phyloP scores from a whole-genome alignment of 2,888 invertebrate genomes.

The Lysandra coridon region DNA sequence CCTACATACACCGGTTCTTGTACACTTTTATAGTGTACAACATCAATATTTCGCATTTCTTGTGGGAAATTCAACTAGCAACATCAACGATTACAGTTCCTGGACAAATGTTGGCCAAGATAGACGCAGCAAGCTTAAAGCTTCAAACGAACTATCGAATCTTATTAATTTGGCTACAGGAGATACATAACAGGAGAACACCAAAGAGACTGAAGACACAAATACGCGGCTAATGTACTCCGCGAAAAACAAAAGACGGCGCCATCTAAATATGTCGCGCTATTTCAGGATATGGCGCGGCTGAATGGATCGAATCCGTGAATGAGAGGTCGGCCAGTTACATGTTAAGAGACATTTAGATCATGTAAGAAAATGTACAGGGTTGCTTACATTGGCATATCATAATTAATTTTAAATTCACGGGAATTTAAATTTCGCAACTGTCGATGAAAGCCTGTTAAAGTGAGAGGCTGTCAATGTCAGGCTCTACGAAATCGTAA shows the following conservation, averaged over 20 bases:
- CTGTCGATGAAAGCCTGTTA: too few relatives aligned
- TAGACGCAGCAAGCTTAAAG: too few relatives aligned
- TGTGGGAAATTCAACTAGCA: neutral
- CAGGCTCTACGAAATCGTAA: too few relatives aligned
- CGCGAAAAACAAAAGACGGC: slow-evolving; percentile 28
- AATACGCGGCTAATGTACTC: slow-evolving; percentile 1
- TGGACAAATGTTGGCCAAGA: too few relatives aligned
- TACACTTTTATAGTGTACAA: slow-evolving; percentile 8
- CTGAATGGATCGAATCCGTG: slow-evolving; percentile 55
- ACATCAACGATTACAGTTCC: neutral
- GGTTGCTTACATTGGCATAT: too few relatives aligned
- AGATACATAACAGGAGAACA: too few relatives aligned
- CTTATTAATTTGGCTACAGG: too few relatives aligned
- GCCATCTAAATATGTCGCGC: slow-evolving; percentile 13
- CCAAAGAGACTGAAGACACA: neutral
- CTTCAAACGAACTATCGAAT: too few relatives aligned
- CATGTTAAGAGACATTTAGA: slow-evolving; percentile 51
- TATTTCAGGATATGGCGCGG: slow-evolving; percentile 42
- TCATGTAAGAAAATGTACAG: neutral
- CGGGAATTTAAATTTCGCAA: too few relatives aligned
- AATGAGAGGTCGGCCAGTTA: slow-evolving; percentile 63
- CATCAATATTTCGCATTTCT: slow-evolving; percentile 18
- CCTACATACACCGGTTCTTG: slow-evolving; percentile 52
- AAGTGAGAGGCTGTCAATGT: too few relatives aligned
- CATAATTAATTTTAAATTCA: too few relatives aligned